Evolutionary conservation across 2,113 vertebrate species (phyloP).

Genomic region (Sinocyclocheilus anophthalmus): DNA sequence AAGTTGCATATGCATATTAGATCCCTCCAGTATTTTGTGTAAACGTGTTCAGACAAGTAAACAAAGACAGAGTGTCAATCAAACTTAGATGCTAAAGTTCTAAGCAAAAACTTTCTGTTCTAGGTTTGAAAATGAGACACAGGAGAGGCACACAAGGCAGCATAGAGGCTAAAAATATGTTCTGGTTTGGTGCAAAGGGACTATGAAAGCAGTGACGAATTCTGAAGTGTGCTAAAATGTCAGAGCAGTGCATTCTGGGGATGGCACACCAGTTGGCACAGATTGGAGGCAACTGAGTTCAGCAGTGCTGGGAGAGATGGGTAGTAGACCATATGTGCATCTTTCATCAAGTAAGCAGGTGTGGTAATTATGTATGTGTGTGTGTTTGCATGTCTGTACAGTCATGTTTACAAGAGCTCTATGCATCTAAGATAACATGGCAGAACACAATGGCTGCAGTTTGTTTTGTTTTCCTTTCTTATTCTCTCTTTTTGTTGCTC

Average conservation of each 20-base stretch:
- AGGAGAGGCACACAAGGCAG: neutral
- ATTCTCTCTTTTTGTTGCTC: neutral
- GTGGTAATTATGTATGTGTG: neutral
- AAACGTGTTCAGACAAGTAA: neutral
- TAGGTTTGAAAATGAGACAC: neutral
- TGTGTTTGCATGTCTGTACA: neutral
- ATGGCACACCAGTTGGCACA: constrained; percentile 30
- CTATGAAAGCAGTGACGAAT: constrained; percentile 35
- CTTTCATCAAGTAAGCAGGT: constrained; percentile 24
- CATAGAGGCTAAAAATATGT: constrained; percentile 25
- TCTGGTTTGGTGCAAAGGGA: constrained; percentile 28
- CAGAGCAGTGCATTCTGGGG: constrained; percentile 40
- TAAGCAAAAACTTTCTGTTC: neutral
- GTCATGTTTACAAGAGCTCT: neutral
- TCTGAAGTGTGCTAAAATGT: constrained; percentile 32
- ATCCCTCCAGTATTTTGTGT: neutral
- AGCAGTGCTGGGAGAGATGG: neutral
- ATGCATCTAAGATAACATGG: neutral
- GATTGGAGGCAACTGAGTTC: constrained; percentile 26
- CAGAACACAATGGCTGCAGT: neutral
- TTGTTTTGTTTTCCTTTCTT: neutral
- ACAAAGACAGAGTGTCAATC: neutral
- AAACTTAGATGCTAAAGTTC: neutral
- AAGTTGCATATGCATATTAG: neutral
- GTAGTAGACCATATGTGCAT: neutral